A percentile compares a stretch with the other conserved stretches of the same genome.
Evolutionary conservation across 1,140 invertebrate genomes (phyloP).

Genomic region (Pissodes strobi): DNA sequence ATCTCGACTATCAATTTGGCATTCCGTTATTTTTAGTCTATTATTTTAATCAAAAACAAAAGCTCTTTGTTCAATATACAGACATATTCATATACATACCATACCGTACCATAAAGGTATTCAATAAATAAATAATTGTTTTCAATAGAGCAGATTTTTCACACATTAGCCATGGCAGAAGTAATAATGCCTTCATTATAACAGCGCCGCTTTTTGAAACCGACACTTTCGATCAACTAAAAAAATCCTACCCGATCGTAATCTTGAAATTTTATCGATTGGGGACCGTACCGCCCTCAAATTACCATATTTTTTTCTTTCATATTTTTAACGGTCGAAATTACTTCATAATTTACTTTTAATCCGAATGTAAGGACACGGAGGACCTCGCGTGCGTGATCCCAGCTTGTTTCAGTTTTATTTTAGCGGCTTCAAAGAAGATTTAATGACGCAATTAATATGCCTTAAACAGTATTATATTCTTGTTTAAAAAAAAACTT

Average conservation of each 20-base stretch:
- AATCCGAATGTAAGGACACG: conserved; percentile 7
- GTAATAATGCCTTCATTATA: conserved; percentile 33
- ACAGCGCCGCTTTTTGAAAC: not conserved
- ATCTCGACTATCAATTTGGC: too few relatives aligned
- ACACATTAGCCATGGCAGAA: conserved; percentile 18
- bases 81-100: not conserved
- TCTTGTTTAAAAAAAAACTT: not conserved
- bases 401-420: not conserved
- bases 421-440: not conserved
- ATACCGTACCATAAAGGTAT: not conserved
- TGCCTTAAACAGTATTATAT: not conserved
- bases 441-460: conserved; percentile 15
- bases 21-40: too few relatives aligned
- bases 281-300: conserved; percentile 13
- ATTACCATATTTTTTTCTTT: conserved; percentile 19
- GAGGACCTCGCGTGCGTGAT: conserved; percentile 7
- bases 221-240: not conserved
- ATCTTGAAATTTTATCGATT: conserved; percentile 12
- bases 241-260: conserved; percentile 6
- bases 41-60: not conserved
- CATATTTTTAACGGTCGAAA: not conserved
- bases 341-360: conserved; percentile 21
- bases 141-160: conserved; percentile 23
- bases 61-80: not conserved
- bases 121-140: conserved; percentile 15